Conservation (phyloP, 23 tunicate genomes). For the Ciona savignyi region DNA sequence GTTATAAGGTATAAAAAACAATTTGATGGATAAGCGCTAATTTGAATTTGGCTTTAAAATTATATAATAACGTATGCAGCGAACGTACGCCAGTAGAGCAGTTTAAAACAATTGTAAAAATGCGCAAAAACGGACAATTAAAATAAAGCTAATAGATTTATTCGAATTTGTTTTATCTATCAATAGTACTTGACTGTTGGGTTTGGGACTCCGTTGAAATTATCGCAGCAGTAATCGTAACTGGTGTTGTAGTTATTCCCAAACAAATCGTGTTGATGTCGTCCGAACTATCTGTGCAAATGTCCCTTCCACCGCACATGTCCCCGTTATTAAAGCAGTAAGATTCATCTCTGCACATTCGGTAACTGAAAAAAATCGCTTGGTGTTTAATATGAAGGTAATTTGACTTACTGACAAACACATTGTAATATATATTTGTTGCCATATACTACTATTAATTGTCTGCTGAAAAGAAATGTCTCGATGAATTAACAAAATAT, state of each 20-base stretch:
- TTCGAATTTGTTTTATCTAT: too few species aligned
- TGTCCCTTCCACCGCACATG: constrained; percentile 28
- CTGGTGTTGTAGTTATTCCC: too few species aligned
- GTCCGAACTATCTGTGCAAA: constrained; percentile 40
- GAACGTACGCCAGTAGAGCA: not conserved
- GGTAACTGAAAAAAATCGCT: constrained; percentile 15
- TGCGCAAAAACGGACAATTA: too few species aligned
- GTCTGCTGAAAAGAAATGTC: too few species aligned
- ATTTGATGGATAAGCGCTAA: not conserved
- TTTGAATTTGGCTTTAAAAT: too few species aligned
- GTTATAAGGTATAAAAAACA: too few species aligned
- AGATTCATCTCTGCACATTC: constrained; percentile 36
- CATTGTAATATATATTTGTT: too few species aligned
- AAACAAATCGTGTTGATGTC: constrained; percentile 36
- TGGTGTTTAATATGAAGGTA: not conserved
- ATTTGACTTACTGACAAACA: too few species aligned
- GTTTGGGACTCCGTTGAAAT: not conserved
- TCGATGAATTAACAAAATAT: too few species aligned
- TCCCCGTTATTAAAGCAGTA: constrained; percentile 37
- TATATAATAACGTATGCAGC: not conserved
- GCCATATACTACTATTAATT: too few species aligned
- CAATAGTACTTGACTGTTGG: too few species aligned
- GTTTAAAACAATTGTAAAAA: not conserved
- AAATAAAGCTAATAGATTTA: too few species aligned
- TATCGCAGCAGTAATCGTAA: not conserved